These are phyloP conservation scores for Morinoia aosen DNA, from an alignment of 2,888 invertebrate species.

Conservation along the genomic window DNA sequence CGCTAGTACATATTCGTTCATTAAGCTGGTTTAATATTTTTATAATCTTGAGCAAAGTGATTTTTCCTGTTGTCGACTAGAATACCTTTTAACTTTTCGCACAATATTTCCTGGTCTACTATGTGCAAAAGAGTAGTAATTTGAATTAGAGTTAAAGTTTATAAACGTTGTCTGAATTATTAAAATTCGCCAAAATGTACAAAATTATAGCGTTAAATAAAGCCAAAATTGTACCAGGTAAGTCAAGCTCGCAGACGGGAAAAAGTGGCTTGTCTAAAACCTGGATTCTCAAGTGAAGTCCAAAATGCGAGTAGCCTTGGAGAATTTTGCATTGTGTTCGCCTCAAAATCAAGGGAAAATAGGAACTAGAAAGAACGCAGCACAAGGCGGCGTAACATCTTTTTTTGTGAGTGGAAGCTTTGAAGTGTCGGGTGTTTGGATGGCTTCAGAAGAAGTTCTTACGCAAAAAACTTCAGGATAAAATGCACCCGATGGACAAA, in stretches of 20 bases:
- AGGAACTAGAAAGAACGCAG: background rate
- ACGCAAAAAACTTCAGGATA: background rate
- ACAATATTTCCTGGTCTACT: background rate
- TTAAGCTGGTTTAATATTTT: too few relatives aligned
- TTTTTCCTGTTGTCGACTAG: too few relatives aligned
- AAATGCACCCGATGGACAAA: background rate
- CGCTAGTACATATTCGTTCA: too few relatives aligned
- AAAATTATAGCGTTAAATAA: background rate
- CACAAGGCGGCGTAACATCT: background rate
- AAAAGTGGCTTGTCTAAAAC: background rate
- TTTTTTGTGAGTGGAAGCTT: background rate
- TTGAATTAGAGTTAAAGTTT: background rate
- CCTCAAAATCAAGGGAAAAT: background rate
- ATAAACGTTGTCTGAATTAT: background rate
- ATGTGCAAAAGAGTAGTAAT: background rate
- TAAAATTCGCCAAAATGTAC: background rate
- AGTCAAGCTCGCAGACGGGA: background rate
- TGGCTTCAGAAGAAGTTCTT: background rate
- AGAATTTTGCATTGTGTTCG: background rate
- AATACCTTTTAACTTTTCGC: too few relatives aligned
- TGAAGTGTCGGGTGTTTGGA: background rate
- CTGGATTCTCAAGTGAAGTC: background rate
- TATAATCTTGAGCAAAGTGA: too few relatives aligned
- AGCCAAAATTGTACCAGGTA: background rate
- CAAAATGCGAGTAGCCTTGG: background rate